A percentile compares a stretch with the other conserved stretches of the same genome.
phyloP scores from a whole-genome alignment of 2,888 invertebrate species.

The Nemotelus pantherinus region DNA sequence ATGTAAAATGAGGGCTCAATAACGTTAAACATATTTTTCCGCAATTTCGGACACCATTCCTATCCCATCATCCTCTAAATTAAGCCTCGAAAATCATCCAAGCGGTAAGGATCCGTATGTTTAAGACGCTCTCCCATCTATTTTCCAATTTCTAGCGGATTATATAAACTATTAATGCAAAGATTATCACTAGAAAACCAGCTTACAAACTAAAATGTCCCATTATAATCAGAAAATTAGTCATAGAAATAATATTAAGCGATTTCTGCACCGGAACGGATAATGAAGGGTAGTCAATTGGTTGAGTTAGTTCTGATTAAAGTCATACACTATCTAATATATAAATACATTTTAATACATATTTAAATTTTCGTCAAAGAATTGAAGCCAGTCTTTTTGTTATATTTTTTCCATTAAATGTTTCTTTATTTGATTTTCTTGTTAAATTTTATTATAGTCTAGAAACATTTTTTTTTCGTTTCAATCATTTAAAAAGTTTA shows the following conservation, averaged over 20 bases:
- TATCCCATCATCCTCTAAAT: no score
- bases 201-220: no score
- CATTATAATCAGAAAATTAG: not conserved
- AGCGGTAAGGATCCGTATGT: no score
- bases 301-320: not conserved
- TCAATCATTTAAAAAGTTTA: not conserved
- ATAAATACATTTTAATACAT: not conserved
- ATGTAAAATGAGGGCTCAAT: no score
- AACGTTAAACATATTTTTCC: no score
- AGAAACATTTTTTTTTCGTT: not conserved
- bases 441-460: slow-evolving; percentile 4
- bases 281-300: not conserved
- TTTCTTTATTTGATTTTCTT: slow-evolving; percentile 27
- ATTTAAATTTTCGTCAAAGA: not conserved
- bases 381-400: slow-evolving; percentile 31
- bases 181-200: no score
- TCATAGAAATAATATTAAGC: not conserved
- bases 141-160: no score
- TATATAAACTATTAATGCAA: no score
- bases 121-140: no score
- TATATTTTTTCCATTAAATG: slow-evolving; percentile 2
- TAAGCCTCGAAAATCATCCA: no score
- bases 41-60: no score
- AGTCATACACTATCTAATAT: not conserved
- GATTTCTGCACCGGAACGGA: not conserved